These are phyloP conservation scores for Equus quagga DNA, from an alignment of 2,113 vertebrate genomes.

Conservation along the genomic window DNA sequence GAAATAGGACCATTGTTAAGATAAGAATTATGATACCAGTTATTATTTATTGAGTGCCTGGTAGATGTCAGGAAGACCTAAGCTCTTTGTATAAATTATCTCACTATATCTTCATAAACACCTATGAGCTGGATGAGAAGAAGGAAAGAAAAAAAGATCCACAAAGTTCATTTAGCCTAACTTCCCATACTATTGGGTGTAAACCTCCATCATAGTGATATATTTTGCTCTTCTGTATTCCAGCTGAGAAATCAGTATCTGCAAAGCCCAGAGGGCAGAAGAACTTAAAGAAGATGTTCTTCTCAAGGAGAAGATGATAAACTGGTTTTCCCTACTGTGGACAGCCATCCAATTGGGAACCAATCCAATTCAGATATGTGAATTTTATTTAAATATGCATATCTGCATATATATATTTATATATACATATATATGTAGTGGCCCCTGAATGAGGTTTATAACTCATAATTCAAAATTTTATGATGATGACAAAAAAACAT, in stretches of 20 bases:
- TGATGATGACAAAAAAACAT: not conserved
- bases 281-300: not conserved
- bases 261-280: not conserved
- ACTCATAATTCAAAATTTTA: not conserved
- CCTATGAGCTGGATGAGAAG: not conserved
- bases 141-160: not conserved
- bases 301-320: not conserved
- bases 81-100: not conserved
- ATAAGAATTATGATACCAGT: not conserved
- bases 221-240: not conserved
- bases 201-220: not conserved
- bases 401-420: not conserved
- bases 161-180: not conserved
- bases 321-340: not conserved
- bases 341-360: not conserved
- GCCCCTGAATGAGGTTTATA: not conserved
- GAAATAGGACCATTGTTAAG: not conserved
- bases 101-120: not conserved
- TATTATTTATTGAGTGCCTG: not conserved
- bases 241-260: not conserved
- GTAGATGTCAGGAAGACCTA: not conserved
- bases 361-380: not conserved
- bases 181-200: not conserved
- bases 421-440: not conserved
- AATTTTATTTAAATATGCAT: not conserved